Conservation (phyloP, 2,113 vertebrate genomes). For the Crotalus tigris region DNA sequence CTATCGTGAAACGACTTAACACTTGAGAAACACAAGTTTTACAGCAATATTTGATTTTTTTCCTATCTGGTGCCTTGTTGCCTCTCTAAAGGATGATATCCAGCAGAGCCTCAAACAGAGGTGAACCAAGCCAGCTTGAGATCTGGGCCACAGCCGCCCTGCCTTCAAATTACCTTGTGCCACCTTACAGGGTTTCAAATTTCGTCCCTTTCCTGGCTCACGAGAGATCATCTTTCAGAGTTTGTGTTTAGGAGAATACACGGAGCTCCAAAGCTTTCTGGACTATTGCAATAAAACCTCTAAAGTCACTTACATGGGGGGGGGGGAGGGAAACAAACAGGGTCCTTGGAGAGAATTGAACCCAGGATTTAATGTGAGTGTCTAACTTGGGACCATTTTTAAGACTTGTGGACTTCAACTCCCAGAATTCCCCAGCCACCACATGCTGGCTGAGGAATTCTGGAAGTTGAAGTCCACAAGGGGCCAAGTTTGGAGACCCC, state of each 20-base stretch:
- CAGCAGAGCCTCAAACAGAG: neutral
- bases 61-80: no score
- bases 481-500: neutral
- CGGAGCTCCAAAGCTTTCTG: neutral
- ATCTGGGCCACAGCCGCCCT: neutral
- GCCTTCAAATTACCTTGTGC: no score
- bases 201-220: neutral
- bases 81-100: no score
- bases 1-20: neutral
- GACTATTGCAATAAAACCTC: neutral
- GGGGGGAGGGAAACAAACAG: accelerated
- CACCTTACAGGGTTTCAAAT: neutral
- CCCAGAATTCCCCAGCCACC: neutral
- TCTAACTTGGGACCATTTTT: neutral
- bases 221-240: neutral
- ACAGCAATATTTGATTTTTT: neutral
- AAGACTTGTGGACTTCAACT: neutral
- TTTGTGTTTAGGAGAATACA: neutral
- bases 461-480: neutral
- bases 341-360: neutral
- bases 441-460: neutral
- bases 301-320: no score
- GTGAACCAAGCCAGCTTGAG: neutral
- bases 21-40: neutral
- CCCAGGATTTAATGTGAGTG: neutral